Evolutionary conservation across 1,140 invertebrate species (phyloP), one percentile per base, ranked within the genome.

Genomic region (Camponotus pennsylvanicus): DNA sequence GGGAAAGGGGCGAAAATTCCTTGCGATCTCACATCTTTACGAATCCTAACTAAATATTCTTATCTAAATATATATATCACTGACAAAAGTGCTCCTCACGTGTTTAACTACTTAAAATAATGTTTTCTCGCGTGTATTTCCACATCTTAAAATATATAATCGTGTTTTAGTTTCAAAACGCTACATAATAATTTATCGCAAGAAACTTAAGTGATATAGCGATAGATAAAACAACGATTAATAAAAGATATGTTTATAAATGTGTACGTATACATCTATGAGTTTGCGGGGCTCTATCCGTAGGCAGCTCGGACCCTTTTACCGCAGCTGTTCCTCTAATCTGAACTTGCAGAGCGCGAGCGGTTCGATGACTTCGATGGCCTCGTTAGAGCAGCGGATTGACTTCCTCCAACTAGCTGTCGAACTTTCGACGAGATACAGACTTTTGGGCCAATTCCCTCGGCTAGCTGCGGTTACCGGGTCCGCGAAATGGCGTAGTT

Each of bases 381-480:
- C 45, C 76, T 90, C 77, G 86, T 90, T 90, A 88, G 82, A 67
- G 45, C 67, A 34, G 67, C 64, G 88, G 86, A 90, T 90, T 67
- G 89, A 90, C 88, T 88, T 88, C 59, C 80, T 73, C 64, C 40
- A 88, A 88, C 80, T 88, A 70, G 66, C 78, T 73, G 78, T 85
- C 86, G 57, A 89, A 90, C 89, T 90, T 89, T 87, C 71, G 40
- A 80, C 57, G 76, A 90, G 76, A 86, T 73, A 71, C 75, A 88
- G 66, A 86, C 86, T 90, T 90, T 90, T 70, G 59, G 86, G 77
- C 70, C 55, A 83, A 88, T 86, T 89, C 86, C n/a, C 69, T 57
- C 49, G 55, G 66, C 40, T 49, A 32, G 59, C 42, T 87, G 78
- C 69, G 71, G 66, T 86, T 76, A 75, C 70, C 21, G 55, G 37